Percentiles rank a stretch among this genome's conserved stretches.
phyloP scores from a whole-genome alignment of 2,888 invertebrate species.

The Octonoba sinensis region DNA sequence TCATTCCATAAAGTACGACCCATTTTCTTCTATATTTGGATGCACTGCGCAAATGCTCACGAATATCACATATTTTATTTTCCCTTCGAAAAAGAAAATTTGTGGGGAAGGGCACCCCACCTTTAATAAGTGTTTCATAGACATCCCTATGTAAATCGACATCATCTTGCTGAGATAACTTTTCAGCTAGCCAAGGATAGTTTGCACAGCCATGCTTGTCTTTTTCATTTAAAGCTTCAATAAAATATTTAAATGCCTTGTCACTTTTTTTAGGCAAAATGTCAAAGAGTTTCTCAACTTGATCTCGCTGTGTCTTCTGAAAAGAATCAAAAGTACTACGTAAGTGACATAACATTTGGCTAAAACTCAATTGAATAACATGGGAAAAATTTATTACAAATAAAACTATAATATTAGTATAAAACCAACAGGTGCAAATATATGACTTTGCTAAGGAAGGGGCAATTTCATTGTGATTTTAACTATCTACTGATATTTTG shows the following conservation, averaged over 20 bases:
- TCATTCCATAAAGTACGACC: conserved; percentile 78
- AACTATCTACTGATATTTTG: no score
- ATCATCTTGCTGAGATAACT: conserved; percentile 12
- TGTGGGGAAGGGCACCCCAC: conserved; percentile 57
- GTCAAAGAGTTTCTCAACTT: conserved; percentile 36
- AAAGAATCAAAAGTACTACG: conserved; percentile 21
- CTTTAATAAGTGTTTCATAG: conserved; percentile 19
- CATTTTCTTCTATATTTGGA: conserved; percentile 44
- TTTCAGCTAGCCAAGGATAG: conserved; percentile 61
- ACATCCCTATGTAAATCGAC: background rate
- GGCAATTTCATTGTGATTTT: no score
- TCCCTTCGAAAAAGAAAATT: conserved; percentile 44
- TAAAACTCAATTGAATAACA: no score
- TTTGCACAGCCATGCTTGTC: conserved; percentile 17
- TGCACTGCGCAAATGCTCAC: conserved; percentile 73
- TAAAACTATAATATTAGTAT: no score
- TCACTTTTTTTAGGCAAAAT: conserved; percentile 22
- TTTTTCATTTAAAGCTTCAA: conserved; percentile 45
- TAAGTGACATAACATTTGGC: background rate
- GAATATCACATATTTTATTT: conserved; percentile 74
- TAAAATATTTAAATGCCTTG: conserved; percentile 21
- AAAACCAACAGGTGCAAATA: no score
- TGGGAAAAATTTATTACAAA: no score
- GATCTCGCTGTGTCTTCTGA: conserved; percentile 11
- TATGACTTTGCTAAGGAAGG: no score